Base-by-base conservation (phyloP, 2,797 vertebrate species). In the Melopsittacus undulatus region DNA sequence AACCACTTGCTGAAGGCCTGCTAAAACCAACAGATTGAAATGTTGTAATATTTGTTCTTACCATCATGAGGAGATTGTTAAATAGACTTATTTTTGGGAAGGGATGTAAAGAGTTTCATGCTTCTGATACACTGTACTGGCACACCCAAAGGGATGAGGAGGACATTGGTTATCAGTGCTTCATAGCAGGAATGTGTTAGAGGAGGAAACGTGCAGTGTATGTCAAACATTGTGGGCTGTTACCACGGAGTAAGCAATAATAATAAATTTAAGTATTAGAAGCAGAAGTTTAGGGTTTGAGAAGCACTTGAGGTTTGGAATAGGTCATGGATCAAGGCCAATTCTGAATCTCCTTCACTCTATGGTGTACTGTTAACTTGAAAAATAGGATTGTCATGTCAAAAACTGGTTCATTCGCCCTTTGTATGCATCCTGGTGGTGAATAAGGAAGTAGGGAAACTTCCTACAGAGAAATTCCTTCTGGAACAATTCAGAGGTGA, bases 301-400 rank as follows among this genome's bases (percentile, higher is more conserved):
- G 66, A 81, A 89, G 9, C 12, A 10, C 5, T 52, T 8, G 9
- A 20, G 1, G 20, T 78, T 56, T 32, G 23, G 9, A 43, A 5
- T 24, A 12, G 26, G 16, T 80, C 0, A 0, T 61, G 13, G 32
- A 43, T 64, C 40, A 46, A 73, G 30, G 24, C 21, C 59, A 18
- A 7, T 34, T 89, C 23, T 76, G 24, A 8, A 21, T 66, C 43
- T 88, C 10, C 27, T 10, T 74, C 32, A 3, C 27, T 69, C n/a
- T 8, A 3, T 62, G 29, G 12, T 56, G 20, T 49, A 2, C 23
- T 54, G 0, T 43, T 66, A 16, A 9, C 20, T 36, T 80, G 15
- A 51, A 34, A 64, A 77, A 62, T 29, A 3, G 0, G 7, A 9
- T 10, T 40, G 38, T 38, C 61, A 36, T 1, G 0, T 51, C 80